Evolutionary conservation across 2,797 vertebrate species (phyloP).

Genomic region (Pempheris klunzingeri): DNA sequence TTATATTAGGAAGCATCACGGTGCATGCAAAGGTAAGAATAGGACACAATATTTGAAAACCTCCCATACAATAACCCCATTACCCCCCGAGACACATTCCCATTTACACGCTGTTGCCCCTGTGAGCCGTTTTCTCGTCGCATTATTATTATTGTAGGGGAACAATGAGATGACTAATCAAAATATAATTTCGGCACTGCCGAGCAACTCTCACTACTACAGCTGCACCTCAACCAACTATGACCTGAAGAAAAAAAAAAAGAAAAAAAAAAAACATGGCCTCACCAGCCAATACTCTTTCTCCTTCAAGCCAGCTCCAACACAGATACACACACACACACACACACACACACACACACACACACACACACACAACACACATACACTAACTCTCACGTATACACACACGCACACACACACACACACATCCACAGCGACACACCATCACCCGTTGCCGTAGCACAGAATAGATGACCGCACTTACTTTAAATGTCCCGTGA

Average conservation of each 20-base stretch:
- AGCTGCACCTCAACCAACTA: constrained; percentile 73
- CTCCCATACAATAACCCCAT: constrained; percentile 64
- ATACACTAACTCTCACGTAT: constrained; percentile 13
- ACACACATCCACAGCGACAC: constrained; percentile 50
- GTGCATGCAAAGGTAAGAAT: constrained; percentile 85
- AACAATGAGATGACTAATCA: constrained; percentile 66
- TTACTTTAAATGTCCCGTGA: constrained; percentile 99
- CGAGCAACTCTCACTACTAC: constrained; percentile 48
- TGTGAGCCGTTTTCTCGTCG: constrained; percentile 48
- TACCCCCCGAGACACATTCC: constrained; percentile 65
- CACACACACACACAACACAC: constrained; percentile 16
- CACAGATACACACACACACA: constrained; percentile 49
- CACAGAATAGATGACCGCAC: constrained; percentile 97
- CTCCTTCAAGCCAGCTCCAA: constrained; percentile 70
- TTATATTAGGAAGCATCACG: constrained; percentile 63
- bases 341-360: constrained; percentile 12
- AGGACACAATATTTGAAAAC: constrained; percentile 63
- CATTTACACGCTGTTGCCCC: constrained; percentile 57
- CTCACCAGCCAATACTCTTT: constrained; percentile 78
- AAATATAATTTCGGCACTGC: constrained; percentile 62
- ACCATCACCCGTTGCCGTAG: constrained; percentile 75
- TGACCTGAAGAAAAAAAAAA: constrained; percentile 64
- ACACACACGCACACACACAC: constrained; percentile 27
- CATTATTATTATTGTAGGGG: constrained; percentile 44
- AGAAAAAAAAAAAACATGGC: constrained; percentile 77